phyloP scores from a whole-genome alignment of 1,140 invertebrate species.

The Phenacoccus solenopsis region DNA sequence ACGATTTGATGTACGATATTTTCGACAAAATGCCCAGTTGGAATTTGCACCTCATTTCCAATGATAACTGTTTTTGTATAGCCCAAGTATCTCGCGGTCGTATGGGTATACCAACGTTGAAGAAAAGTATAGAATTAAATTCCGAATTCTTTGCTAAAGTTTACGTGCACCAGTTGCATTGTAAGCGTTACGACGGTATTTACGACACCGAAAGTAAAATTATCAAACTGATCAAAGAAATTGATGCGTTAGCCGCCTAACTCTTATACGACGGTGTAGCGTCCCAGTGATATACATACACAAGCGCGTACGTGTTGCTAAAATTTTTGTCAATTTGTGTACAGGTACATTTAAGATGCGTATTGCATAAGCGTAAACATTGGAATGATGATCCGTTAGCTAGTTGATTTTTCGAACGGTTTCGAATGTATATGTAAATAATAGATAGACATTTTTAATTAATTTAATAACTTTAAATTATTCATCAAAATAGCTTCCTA shows the following conservation, averaged over 20 bases:
- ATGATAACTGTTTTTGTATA: slow-evolving; percentile 23
- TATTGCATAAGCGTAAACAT: too few species aligned
- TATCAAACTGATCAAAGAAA: slow-evolving; percentile 21
- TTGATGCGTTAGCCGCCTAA: slow-evolving; percentile 21
- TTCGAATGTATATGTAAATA: too few species aligned
- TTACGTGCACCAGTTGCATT: slow-evolving; percentile 24
- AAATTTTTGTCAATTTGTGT: too few species aligned
- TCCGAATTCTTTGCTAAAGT: slow-evolving; percentile 24
- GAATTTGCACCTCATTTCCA: slow-evolving; percentile 24
- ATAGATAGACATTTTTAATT: too few species aligned
- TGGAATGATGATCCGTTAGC: too few species aligned
- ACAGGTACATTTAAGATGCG: too few species aligned
- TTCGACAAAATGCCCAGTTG: slow-evolving; percentile 22
- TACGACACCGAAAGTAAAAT: slow-evolving; percentile 24
- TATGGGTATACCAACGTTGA: slow-evolving; percentile 22
- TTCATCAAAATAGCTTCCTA: too few species aligned
- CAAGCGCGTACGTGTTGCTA: too few species aligned
- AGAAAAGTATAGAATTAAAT: slow-evolving; percentile 25
- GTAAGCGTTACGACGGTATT: slow-evolving; percentile 23
- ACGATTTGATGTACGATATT: slow-evolving; percentile 23
- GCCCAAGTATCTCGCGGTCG: slow-evolving; percentile 23
- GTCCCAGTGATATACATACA: too few species aligned
- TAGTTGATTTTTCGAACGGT: too few species aligned
- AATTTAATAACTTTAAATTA: too few species aligned
- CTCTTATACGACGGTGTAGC: too few species aligned